Base-by-base conservation (phyloP, 1,140 invertebrate genomes). In the Achatina immaculata region DNA sequence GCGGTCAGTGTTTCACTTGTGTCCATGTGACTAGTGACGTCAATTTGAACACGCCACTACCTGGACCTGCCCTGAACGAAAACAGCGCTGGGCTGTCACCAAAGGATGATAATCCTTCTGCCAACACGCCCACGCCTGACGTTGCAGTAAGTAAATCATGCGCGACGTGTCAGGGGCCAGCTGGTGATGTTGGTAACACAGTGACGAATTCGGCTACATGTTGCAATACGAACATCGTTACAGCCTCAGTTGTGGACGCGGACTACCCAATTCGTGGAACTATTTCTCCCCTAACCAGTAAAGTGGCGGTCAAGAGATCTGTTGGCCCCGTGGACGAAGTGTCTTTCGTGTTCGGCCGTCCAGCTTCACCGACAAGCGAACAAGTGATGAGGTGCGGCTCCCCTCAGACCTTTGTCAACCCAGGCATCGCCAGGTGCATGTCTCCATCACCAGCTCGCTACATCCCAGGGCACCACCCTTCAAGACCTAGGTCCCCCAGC, bases 401-500 rank as follows among this genome's bases (percentile, higher is more conserved):
- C 62, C 9, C 62, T 0, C 4, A 66, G 24, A 4, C 11, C 4
- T 34, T n/a, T 51, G 24, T 16, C 40, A 66, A 45, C 48, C 38
- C 19, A 2, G 58, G 38, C 28, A 40, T 78, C 31, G 78, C 43
- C 4, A 62, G 81, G 34, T 82, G 73, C 42, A 55, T 76, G 48
- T 81, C 78, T 24, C 79, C 81, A n/a, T 48, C 78, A 0, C 2
- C 78, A 21, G 45, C 14, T 43, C 78, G 66, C 36, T 72, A 71
- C 55, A 42, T 81, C 7, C 31, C 78, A 45, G 21, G 74, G 36
- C 65, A 36, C 7, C 62, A 55, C 21, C 21, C 28, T 24, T 24
- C 55, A 19, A 66, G 82, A 34, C 78, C 82, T 34, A 36, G 72
- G 96, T 95, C 85, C 96, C 81, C 81, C 36, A 71, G 68, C 68